These are phyloP conservation scores for Dipodomys spectabilis DNA, from an alignment of 2,113 vertebrate species.

Conservation along the genomic window DNA sequence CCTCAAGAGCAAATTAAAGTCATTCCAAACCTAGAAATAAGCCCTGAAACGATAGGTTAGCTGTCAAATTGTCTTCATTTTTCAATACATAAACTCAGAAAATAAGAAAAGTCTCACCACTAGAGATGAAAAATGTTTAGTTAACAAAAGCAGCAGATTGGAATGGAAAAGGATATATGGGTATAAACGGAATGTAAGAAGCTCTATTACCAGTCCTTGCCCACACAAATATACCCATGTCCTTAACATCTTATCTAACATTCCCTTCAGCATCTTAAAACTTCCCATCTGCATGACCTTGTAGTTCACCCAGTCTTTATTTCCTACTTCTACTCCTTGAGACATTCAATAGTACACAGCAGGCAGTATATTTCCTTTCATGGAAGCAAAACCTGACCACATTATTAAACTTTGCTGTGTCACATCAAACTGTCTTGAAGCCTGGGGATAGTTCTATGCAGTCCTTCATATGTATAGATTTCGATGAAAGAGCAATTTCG, in stretches of 20 bases:
- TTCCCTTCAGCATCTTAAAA: neutral
- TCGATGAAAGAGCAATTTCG: neutral
- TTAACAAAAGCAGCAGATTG: neutral
- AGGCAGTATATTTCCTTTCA: neutral
- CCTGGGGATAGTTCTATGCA: too few species aligned
- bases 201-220: neutral
- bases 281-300: neutral
- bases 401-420: neutral
- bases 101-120: neutral
- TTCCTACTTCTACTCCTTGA: neutral
- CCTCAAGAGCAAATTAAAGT: neutral
- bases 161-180: neutral
- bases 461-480: neutral
- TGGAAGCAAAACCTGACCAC: conserved; percentile 8
- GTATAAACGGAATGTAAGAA: neutral
- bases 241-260: neutral
- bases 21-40: neutral
- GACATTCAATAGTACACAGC: neutral
- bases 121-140: neutral
- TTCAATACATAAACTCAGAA: conserved; percentile 30
- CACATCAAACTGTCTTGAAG: neutral
- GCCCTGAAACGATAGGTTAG: neutral
- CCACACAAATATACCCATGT: neutral
- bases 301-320: neutral
- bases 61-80: neutral